Evolutionary conservation across 2,888 invertebrate species (phyloP), one percentile per base, ranked within the genome.

Genomic region (Pyrrhia umbra): DNA sequence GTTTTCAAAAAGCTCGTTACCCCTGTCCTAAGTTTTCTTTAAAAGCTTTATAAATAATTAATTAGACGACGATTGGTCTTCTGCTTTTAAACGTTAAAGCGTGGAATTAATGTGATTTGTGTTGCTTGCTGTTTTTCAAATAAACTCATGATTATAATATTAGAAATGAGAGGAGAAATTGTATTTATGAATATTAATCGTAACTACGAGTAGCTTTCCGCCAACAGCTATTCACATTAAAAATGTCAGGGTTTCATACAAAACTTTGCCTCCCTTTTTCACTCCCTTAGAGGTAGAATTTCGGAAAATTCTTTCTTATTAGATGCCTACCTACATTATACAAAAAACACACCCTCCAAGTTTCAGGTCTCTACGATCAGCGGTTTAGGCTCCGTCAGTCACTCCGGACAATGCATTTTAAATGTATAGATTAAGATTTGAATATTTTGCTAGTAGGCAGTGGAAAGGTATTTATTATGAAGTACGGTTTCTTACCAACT

Each of bases 41-140:
- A 88, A 91, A 87, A 90, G 90, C 88, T 81, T 89, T 82, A 87
- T 92, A 90, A 89, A 92, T 91, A 81, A 90, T 90, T 91, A 90
- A 92, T 88, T 88, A 83, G 81, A 80, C 77, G 75, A 82, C 73
- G 77, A 86, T 88, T 87, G 85, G 80, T 87, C 87, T 83, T 86
- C 82, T 77, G 74, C 75, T 71, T 64, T 63, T 65, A 81, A 77
- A 82, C 83, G 59, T 47, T 57, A 40, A 72, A 75, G 75, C 75
- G 63, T 69, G 58, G 63, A 83, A 81, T 84, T 86, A 85, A 88
- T 85, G 73, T 80, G 70, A 88, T 87, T 85, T 82, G 65, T 64
- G n/a, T n/a, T n/a, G n/a, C 65, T 79, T 77, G 74, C 74, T 73
- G 79, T 75, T 84, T 82, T 57, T 65, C 65, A 82, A 87, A 88